Conservation (phyloP, 2,888 invertebrate genomes). For the Morpho achilles region DNA sequence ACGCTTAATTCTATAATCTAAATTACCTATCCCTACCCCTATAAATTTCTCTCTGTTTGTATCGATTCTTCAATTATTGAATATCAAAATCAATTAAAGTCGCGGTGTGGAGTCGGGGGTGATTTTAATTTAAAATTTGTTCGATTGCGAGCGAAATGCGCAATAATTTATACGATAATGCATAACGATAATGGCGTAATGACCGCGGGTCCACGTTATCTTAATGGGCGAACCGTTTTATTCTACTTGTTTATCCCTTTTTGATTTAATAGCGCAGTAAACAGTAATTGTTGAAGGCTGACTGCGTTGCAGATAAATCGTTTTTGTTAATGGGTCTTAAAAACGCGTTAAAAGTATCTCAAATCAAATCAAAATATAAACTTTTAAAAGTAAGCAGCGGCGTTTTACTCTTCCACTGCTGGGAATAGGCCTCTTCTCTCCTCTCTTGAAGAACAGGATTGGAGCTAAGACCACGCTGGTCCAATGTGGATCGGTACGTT, state of each 20-base stretch:
- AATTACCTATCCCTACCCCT: too few relatives aligned
- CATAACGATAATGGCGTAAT: constrained; percentile 10
- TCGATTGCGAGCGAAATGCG: constrained; percentile 8
- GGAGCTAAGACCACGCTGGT: too few relatives aligned
- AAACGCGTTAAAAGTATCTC: too few relatives aligned
- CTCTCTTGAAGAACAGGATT: too few relatives aligned
- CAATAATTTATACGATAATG: constrained; percentile 9
- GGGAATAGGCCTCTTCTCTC: too few relatives aligned
- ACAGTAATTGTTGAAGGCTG: constrained; percentile 6
- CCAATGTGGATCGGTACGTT: too few relatives aligned
- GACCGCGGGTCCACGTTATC: constrained; percentile 11
- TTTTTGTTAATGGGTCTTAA: not conserved
- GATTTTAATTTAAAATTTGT: constrained; percentile 6
- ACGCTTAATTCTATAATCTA: too few relatives aligned
- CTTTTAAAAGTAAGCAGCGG: too few relatives aligned
- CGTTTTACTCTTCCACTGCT: too few relatives aligned
- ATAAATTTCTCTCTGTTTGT: too few relatives aligned
- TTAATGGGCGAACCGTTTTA: constrained; percentile 8
- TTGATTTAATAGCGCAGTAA: constrained; percentile 7
- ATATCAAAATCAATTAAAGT: constrained; percentile 9
- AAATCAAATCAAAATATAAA: too few relatives aligned
- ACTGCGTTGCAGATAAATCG: constrained; percentile 5
- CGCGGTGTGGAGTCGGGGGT: not conserved
- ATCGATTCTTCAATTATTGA: not conserved
- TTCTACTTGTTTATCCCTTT: constrained; percentile 8